Evolutionary conservation across 2,113 vertebrate genomes (phyloP).

Genomic region (Plestiodon gilberti): DNA sequence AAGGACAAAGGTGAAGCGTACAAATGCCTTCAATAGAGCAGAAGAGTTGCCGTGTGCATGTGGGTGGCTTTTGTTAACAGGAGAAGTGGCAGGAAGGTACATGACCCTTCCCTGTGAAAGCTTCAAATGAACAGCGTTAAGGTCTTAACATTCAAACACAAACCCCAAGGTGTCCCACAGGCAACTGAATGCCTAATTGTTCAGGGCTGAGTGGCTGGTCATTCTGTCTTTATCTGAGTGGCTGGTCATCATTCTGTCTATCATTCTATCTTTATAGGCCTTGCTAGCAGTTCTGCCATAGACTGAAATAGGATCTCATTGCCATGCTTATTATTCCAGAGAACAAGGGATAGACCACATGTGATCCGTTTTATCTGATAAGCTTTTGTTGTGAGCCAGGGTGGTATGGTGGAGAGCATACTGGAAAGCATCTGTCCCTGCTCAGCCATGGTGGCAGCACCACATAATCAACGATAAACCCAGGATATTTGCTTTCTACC

Average conservation of each 20-base stretch:
- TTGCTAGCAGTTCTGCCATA: background rate
- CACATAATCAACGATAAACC: background rate
- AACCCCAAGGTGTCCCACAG: background rate
- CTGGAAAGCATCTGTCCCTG: slow-evolving; percentile 5
- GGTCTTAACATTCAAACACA: background rate
- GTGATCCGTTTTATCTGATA: background rate
- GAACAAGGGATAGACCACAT: background rate
- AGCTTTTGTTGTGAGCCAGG: background rate
- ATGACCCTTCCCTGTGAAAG: background rate
- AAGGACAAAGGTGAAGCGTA: background rate
- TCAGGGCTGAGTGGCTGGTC: background rate
- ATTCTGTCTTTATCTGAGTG: background rate
- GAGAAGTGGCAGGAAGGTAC: background rate
- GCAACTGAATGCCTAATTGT: too few relatives aligned
- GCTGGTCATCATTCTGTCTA: too few relatives aligned
- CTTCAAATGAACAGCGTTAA: background rate
- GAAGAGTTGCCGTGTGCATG: rapidly evolving
- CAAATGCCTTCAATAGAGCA: background rate
- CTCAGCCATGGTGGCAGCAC: background rate
- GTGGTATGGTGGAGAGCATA: background rate
- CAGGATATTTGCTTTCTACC: background rate
- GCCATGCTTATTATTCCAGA: background rate
- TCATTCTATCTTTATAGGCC: background rate
- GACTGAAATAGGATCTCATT: background rate
- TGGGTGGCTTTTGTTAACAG: background rate